phyloP scores from a whole-genome alignment of 2,888 invertebrate genomes.

The Agrotis clavis region DNA sequence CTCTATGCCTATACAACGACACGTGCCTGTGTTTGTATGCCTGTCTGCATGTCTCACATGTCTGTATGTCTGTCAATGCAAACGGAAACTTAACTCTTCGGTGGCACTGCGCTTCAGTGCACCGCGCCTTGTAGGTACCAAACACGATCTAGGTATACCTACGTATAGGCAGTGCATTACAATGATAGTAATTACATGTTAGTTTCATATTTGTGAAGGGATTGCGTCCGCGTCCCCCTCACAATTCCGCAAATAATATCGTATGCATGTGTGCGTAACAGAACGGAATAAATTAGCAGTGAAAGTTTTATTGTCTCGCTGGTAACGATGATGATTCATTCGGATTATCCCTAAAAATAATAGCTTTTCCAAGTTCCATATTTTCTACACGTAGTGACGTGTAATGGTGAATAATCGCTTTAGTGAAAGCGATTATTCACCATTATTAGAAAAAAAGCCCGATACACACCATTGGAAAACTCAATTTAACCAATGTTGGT shows the following conservation, averaged over 20 bases:
- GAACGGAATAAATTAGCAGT: conserved; percentile 38
- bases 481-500: neutral
- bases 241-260: neutral
- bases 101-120: conserved; percentile 64
- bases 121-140: conserved; percentile 65
- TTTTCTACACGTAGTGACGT: neutral
- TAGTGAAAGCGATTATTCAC: conserved; percentile 14
- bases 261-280: conserved; percentile 5
- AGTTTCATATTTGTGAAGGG: conserved; percentile 19
- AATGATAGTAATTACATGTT: neutral
- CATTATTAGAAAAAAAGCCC: neutral
- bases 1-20: conserved; percentile 40
- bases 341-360: conserved; percentile 22
- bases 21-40: conserved; percentile 40
- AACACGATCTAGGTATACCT: conserved; percentile 32
- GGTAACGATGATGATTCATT: conserved; percentile 29
- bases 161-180: conserved; percentile 18
- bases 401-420: too few relatives aligned
- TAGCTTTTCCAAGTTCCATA: neutral
- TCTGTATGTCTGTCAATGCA: conserved; percentile 68
- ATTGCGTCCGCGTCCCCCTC: neutral
- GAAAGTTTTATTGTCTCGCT: conserved; percentile 30
- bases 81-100: conserved; percentile 74
- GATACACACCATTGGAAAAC: neutral
- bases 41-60: conserved; percentile 63